Evolutionary conservation across 2,113 vertebrate genomes (phyloP).

Genomic region (Pelvicachromis taeniatus): DNA sequence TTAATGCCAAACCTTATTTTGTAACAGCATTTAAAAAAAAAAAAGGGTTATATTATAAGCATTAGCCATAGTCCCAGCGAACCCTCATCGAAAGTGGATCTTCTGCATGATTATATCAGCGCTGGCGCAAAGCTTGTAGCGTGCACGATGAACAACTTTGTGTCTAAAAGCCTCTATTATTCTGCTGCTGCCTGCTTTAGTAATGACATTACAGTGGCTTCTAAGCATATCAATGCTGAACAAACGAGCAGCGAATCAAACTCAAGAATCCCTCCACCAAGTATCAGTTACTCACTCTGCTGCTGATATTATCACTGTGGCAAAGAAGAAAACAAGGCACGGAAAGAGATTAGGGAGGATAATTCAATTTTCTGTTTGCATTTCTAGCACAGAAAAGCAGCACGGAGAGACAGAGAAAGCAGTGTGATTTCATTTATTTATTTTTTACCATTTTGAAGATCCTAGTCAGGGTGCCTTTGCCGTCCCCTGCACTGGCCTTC

Average conservation of each 20-base stretch:
- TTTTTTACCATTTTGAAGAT: constrained; percentile 96
- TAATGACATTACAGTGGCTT: constrained; percentile 45
- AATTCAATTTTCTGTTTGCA: background rate
- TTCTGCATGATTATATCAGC: constrained; percentile 4
- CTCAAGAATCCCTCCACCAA: background rate
- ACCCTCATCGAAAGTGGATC: background rate
- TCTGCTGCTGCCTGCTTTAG: constrained; percentile 19
- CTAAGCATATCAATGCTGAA: constrained; percentile 16
- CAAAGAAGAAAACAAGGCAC: background rate
- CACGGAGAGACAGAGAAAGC: background rate
- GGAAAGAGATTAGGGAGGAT: background rate
- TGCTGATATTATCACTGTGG: constrained; percentile 66
- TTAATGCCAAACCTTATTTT: background rate
- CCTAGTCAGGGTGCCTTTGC: constrained; percentile 90
- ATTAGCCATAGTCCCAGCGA: background rate
- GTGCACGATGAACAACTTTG: background rate
- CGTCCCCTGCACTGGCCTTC: constrained; percentile 84
- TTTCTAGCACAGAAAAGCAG: background rate
- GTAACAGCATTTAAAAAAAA: background rate
- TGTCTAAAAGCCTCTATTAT: constrained; percentile 46
- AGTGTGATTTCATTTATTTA: background rate
- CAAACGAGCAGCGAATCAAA: constrained; percentile 17
- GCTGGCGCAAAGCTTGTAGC: constrained; percentile 15
- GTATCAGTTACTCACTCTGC: constrained; percentile 67
- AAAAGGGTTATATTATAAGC: background rate